These are phyloP conservation scores for Xiphorhynchus erythropygius DNA, from an alignment of 2,797 vertebrate species.

Conservation along the genomic window DNA sequence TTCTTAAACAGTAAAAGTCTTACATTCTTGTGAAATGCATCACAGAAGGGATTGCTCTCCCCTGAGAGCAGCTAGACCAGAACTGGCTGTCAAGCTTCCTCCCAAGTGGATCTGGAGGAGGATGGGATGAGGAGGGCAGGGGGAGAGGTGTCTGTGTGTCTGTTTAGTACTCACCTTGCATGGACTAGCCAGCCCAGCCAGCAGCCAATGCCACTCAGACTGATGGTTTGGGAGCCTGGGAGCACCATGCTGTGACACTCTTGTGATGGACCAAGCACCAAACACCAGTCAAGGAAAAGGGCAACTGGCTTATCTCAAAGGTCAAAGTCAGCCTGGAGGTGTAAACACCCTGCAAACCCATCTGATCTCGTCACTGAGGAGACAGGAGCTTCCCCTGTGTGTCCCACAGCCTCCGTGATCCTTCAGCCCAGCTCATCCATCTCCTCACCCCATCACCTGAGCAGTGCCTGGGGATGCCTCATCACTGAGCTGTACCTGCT, in stretches of 20 bases:
- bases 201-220: not conserved
- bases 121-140: not conserved
- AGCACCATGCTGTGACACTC: not conserved
- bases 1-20: not conserved
- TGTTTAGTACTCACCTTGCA: not conserved
- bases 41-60: not conserved
- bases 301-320: not conserved
- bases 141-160: not conserved
- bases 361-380: not conserved
- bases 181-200: not conserved
- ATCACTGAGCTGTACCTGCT: not conserved
- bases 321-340: not conserved
- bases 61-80: not conserved
- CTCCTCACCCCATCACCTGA: not conserved
- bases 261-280: not conserved
- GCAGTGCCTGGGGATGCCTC: not conserved
- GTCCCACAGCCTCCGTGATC: not conserved
- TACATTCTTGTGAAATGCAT: not conserved
- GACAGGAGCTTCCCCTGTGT: not conserved
- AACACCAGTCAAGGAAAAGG: not conserved
- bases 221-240: not conserved
- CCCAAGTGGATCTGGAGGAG: not conserved
- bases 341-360: not conserved
- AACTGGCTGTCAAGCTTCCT: not conserved
- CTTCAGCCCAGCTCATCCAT: not conserved